These are phyloP conservation scores for Cecidostiba fungosa DNA, from an alignment of 2,888 invertebrate genomes.

Conservation along the genomic window DNA sequence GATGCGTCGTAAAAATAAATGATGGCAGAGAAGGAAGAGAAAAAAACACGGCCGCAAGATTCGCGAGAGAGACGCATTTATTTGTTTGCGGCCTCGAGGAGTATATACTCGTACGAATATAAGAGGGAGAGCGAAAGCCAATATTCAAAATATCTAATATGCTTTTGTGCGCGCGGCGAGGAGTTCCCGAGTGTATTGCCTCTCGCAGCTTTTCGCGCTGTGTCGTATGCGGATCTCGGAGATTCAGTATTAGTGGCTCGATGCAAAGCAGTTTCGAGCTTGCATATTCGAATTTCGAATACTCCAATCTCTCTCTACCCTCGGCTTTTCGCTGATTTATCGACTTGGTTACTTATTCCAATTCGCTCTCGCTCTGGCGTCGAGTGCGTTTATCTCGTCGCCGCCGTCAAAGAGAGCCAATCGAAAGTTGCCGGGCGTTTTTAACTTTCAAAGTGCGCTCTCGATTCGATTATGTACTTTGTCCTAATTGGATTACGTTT, in stretches of 20 bases:
- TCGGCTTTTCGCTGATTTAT: conserved; percentile 61
- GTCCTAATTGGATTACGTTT: conserved; percentile 37
- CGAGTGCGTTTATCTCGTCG: conserved; percentile 43
- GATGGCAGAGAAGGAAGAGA: conserved; percentile 25
- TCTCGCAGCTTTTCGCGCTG: conserved; percentile 34
- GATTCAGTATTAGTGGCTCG: not conserved
- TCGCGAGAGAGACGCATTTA: conserved; percentile 46
- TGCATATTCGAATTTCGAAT: conserved; percentile 61
- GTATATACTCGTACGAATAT: not conserved
- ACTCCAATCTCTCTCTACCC: conserved; percentile 49
- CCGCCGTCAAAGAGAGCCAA: conserved; percentile 28
- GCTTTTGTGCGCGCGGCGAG: conserved; percentile 67
- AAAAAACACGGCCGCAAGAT: conserved; percentile 22
- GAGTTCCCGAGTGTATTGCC: conserved; percentile 67
- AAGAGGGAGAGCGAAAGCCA: conserved; percentile 65
- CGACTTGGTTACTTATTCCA: conserved; percentile 62
- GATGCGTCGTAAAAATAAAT: conserved; percentile 55
- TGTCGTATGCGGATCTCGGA: not conserved
- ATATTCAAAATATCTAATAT: conserved; percentile 77
- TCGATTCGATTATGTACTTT: conserved; percentile 17
- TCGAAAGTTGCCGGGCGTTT: conserved; percentile 27
- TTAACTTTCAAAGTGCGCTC: conserved; percentile 33
- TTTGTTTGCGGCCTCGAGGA: conserved; percentile 52
- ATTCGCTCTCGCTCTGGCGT: conserved; percentile 29
- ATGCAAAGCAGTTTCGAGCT: conserved; percentile 60